Base-by-base conservation (phyloP, 2,888 invertebrate genomes). In the Hydrotaea diabolus region DNA sequence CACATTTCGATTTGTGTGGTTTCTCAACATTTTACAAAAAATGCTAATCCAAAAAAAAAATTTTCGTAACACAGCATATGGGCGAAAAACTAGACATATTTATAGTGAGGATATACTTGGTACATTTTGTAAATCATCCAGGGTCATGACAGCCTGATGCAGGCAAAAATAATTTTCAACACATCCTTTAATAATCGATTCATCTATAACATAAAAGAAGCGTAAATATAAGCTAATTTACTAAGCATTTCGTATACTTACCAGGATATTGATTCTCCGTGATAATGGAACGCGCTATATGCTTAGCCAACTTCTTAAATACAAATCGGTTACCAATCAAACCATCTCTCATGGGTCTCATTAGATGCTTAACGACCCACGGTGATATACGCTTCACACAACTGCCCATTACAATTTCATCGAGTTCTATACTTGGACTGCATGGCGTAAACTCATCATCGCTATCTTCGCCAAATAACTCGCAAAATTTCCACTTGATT, bases 371-470 rank as follows among this genome's bases (percentile, higher is more conserved):
- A 3, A 92, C 92, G 23, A 92, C 89, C 91, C 91, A 92, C 0
- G 91, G 91, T 0, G 92, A 90, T 62, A 92, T 91, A 8, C 92
- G 91, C 31, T 89, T 86, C 57, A 90, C 88, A 74, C 92, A 92
- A 81, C 92, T 92, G 72, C 88, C 84, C 36, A 90, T 86, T 21
- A 92, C 85, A 0, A 89, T 87, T 69, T 92, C 89, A 85, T 92
- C 89, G 43, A 92, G 77, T 84, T 92, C 92, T 5, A 92, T 89
- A 26, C 90, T 88, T 3, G 92, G 92, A 85, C 92, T 92, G 46
- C 87, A 88, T 0, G 88, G 87, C 17, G 88, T 86, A 81, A 92
- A 91, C 69, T 91, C 92, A 86, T 92, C 91, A 19, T 92, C 92
- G 43, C 90, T 91, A 23, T 92, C 91, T 62, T 91, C 91, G 17